Conservation (phyloP, 2,888 invertebrate species). For the Drosophila gaucha region DNA sequence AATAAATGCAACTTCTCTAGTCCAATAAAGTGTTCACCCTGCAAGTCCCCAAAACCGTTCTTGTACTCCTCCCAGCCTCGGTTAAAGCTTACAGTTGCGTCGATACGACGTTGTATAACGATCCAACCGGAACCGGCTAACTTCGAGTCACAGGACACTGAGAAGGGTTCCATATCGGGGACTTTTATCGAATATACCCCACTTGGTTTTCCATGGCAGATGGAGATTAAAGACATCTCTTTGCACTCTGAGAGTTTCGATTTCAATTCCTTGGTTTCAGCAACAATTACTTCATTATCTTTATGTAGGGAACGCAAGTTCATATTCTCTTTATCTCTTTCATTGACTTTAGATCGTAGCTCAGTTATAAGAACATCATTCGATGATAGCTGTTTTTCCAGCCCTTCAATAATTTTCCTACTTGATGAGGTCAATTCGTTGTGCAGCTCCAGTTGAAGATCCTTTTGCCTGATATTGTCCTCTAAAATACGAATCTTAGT, state of each 20-base stretch:
- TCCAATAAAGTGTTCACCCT: constrained; percentile 89
- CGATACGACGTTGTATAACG: constrained; percentile 85
- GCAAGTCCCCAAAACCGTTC: constrained; percentile 88
- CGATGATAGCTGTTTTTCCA: neutral
- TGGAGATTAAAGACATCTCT: neutral
- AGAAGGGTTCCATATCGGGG: constrained; percentile 85
- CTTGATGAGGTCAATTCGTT: neutral
- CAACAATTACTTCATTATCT: neutral
- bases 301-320: neutral
- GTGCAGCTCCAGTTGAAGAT: neutral
- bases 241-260: neutral
- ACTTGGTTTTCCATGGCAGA: neutral
- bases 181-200: neutral
- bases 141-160: constrained; percentile 85
- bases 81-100: constrained; percentile 88
- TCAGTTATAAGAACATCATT: neutral
- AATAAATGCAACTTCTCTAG: constrained; percentile 87
- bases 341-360: neutral
- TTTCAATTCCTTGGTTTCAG: neutral
- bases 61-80: constrained; percentile 88
- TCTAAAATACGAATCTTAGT: neutral
- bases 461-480: neutral
- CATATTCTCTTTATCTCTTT: neutral
- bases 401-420: neutral
- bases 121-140: constrained; percentile 85